A percentile compares a stretch with the other conserved stretches of the same genome.
Conservation (phyloP, 2,888 invertebrate genomes). For the Theretra japonica region DNA sequence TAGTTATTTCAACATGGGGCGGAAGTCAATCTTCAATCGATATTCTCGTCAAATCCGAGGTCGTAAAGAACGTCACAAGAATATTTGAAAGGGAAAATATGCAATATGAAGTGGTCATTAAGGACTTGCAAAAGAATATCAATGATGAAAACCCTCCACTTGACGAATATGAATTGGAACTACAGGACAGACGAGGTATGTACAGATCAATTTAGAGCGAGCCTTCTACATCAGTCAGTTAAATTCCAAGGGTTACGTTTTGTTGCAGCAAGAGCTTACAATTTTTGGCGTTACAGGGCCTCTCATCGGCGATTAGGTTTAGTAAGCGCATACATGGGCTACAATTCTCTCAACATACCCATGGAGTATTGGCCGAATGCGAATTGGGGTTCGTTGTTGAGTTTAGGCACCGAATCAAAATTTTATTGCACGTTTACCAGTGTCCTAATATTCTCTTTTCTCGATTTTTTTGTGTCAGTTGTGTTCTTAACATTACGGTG, state of each 20-base stretch:
- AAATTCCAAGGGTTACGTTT: constrained; percentile 74
- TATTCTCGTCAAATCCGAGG: constrained; percentile 88
- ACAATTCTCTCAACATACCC: constrained; percentile 82
- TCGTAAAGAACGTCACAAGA: constrained; percentile 86
- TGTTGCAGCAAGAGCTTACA: constrained; percentile 84
- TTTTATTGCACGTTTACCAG: constrained; percentile 47
- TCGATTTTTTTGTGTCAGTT: constrained; percentile 37
- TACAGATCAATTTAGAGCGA: constrained; percentile 33
- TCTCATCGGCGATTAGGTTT: constrained; percentile 71
- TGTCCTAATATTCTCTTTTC: constrained; percentile 49
- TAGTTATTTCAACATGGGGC: constrained; percentile 88
- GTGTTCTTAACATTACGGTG: constrained; percentile 38
- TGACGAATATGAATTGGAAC: constrained; percentile 87
- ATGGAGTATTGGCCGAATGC: constrained; percentile 86
- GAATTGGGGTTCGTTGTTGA: constrained; percentile 86
- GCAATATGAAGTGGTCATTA: constrained; percentile 88
- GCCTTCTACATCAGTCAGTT: constrained; percentile 43
- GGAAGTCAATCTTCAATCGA: constrained; percentile 87
- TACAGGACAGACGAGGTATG: constrained; percentile 89
- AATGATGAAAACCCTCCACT: constrained; percentile 91
- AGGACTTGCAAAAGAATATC: constrained; percentile 91
- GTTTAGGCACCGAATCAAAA: constrained; percentile 61
- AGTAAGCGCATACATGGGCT: constrained; percentile 80
- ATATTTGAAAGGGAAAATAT: constrained; percentile 87
- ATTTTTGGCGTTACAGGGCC: constrained; percentile 85